Base-by-base conservation (phyloP, 2,113 vertebrate species). In the Aegypius monachus region DNA sequence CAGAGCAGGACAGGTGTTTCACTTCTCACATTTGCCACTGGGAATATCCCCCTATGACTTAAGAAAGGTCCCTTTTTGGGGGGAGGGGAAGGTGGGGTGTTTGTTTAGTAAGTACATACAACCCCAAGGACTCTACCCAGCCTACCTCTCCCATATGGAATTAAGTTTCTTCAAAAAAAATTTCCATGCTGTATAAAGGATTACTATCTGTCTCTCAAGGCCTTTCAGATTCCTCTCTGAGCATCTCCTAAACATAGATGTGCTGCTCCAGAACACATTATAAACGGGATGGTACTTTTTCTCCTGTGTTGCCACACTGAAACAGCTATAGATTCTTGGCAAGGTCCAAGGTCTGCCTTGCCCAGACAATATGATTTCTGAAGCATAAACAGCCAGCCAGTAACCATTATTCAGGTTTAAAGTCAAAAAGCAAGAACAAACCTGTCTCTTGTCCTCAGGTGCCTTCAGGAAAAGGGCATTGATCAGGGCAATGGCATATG, bases 401-500 rank as follows among this genome's bases (percentile, higher is more conserved):
- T 23, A 80, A 92, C 45, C 27, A 68, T 65, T 48, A 67, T 7
- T 83, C 48, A 87, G 56, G 42, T 72, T 86, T 67, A 84, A 86
- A 87, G 32, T 34, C 16, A 93, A 86, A 94, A 81, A 81, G 59
- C 62, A 75, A 81, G 91, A 80, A 98, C 99, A 95, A 91, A 99
- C 99, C 99, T 99, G 99, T 92, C 99, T 98, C 90, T 99, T 98
- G 96, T 99, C 99, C 97, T 99, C 99, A 4, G 99, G 99, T 13
- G 99, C 99, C 97, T 99, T 99, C 96, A 99, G 98, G 97, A 99
- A 99, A 68, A 99, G 99, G 40, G 99, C 99, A 7, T 99, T 99
- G 97, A 99, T 99, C 97, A 99, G 98, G 42, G 99, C 99, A 62
- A 99, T 99, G 95, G 99, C 99, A 7, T 99, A 99, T 1, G 99